A percentile compares a stretch with the other conserved stretches of the same genome.
These are phyloP conservation scores for Chelmon rostratus DNA, from an alignment of 2,797 vertebrate genomes.

Conservation along the genomic window DNA sequence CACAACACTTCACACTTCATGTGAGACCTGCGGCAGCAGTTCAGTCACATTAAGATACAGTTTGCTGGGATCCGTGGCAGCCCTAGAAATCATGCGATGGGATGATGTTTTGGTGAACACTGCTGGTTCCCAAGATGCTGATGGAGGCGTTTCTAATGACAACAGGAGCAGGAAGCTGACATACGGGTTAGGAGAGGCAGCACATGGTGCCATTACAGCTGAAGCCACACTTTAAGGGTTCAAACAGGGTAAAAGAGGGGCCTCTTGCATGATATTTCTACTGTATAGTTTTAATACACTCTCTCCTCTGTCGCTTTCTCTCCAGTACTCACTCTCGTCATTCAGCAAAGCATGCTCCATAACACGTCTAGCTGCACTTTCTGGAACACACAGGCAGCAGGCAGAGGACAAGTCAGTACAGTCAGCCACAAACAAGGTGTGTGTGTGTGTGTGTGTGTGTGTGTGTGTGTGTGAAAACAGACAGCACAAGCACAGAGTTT, in stretches of 20 bases:
- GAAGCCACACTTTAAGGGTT: slow-evolving; percentile 12
- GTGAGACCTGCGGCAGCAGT: background rate
- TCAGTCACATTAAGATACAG: slow-evolving; percentile 1
- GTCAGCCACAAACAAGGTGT: slow-evolving; percentile 56
- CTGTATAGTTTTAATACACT: slow-evolving; percentile 4
- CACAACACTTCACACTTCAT: background rate
- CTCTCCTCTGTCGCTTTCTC: slow-evolving; percentile 21
- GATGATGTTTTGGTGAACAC: slow-evolving; percentile 14
- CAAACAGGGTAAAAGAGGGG: background rate
- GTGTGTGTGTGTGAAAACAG: slow-evolving; percentile 41
- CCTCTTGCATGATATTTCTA: background rate
- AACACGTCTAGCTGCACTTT: slow-evolving; percentile 87
- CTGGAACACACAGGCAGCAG: slow-evolving; percentile 86
- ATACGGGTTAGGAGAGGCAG: slow-evolving; percentile 29
- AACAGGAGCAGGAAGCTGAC: slow-evolving; percentile 48
- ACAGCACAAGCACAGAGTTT: slow-evolving; percentile 58
- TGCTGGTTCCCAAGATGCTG: slow-evolving; percentile 5
- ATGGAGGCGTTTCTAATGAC: slow-evolving; percentile 17
- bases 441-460: slow-evolving; percentile 15
- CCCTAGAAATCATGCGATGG: slow-evolving; percentile 29
- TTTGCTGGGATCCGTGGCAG: background rate
- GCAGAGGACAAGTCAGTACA: slow-evolving; percentile 63
- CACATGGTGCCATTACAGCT: slow-evolving; percentile 18
- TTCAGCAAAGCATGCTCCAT: slow-evolving; percentile 99
- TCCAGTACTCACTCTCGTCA: slow-evolving; percentile 94